phyloP scores from a whole-genome alignment of 2,113 vertebrate species.

The Oreotrochilus melanogaster region DNA sequence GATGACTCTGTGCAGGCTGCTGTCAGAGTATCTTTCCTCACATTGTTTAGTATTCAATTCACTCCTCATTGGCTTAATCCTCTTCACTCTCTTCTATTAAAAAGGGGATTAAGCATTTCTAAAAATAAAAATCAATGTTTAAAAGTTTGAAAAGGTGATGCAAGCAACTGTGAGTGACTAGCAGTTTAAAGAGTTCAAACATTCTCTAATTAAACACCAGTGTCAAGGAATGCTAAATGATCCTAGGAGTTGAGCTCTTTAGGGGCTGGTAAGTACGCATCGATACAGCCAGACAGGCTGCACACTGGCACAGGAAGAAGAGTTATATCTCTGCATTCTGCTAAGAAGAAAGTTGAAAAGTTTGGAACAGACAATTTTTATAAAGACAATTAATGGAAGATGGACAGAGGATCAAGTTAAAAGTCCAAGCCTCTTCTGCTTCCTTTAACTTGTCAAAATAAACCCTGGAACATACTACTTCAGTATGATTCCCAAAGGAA shows the following conservation, averaged over 20 bases:
- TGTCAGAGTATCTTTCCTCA: constrained; percentile 47
- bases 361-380: neutral
- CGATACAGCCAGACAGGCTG: neutral
- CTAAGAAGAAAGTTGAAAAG: neutral
- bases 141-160: constrained; percentile 62
- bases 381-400: neutral
- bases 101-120: constrained; percentile 74
- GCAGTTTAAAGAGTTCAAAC: constrained; percentile 37
- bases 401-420: neutral
- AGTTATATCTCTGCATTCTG: neutral
- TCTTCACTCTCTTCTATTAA: constrained; percentile 72
- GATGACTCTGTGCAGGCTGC: neutral
- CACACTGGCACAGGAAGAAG: neutral
- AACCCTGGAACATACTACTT: neutral
- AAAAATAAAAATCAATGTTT: constrained; percentile 74
- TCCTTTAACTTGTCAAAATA: neutral
- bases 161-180: constrained; percentile 40
- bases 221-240: constrained; percentile 27
- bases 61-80: constrained; percentile 68
- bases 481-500: too few species aligned
- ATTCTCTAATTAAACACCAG: constrained; percentile 44
- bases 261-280: neutral
- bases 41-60: constrained; percentile 72
- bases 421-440: neutral
- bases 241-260: neutral